Percentiles rank a stretch among this genome's conserved stretches.
Evolutionary conservation across 2,888 invertebrate genomes (phyloP).

Genomic region (Blera fallax): DNA sequence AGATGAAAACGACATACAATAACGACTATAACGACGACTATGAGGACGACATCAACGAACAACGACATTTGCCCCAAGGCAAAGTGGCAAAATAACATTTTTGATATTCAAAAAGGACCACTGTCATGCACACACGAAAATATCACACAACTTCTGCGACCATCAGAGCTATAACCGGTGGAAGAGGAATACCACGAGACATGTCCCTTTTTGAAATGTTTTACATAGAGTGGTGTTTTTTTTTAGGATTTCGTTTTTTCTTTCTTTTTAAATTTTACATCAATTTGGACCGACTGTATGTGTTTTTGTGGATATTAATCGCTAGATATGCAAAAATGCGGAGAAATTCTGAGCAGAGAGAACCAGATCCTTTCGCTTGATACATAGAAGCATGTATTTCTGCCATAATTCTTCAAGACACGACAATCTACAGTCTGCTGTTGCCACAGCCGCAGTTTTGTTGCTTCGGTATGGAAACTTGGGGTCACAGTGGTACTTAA

Average conservation of each 20-base stretch:
- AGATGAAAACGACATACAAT: constrained; percentile 16
- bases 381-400: constrained; percentile 60
- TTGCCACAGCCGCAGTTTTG: constrained; percentile 16
- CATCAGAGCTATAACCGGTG: constrained; percentile 18
- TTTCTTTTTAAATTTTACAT: constrained; percentile 44
- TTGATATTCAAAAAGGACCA: constrained; percentile 61
- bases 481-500: not conserved
- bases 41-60: constrained; percentile 40
- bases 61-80: constrained; percentile 53
- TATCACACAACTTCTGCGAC: constrained; percentile 46
- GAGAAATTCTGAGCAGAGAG: constrained; percentile 11
- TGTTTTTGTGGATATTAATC: constrained; percentile 44
- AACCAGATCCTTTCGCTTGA: constrained; percentile 48
- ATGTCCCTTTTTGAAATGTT: constrained; percentile 58
- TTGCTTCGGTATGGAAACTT: not conserved
- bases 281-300: constrained; percentile 47
- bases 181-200: constrained; percentile 48
- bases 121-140: constrained; percentile 38
- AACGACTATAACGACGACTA: not conserved
- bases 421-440: constrained; percentile 60
- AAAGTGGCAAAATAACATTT: constrained; percentile 68
- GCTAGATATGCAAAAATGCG: constrained; percentile 64
- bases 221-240: constrained; percentile 37
- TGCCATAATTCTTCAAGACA: constrained; percentile 68
- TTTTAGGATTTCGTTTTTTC: not conserved